phyloP scores from a whole-genome alignment of 2,888 invertebrate species.

The Shargacucullia verbasci region DNA sequence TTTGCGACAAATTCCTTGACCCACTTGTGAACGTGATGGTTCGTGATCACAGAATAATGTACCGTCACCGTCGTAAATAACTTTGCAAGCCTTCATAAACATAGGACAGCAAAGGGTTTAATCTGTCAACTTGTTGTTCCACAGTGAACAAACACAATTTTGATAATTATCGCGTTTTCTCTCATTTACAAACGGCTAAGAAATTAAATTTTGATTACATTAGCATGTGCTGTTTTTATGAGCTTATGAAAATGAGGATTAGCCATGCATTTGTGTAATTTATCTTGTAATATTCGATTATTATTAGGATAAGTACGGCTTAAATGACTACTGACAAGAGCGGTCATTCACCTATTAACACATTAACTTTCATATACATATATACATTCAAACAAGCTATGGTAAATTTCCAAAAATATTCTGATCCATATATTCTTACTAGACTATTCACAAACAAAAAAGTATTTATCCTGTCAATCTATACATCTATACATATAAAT shows the following conservation, averaged over 20 bases:
- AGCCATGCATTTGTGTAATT: slow-evolving; percentile 4
- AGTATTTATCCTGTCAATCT: too few species aligned
- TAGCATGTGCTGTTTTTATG: slow-evolving; percentile 23
- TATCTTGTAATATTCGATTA: too few species aligned
- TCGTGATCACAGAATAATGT: slow-evolving; percentile 52
- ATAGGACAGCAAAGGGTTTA: slow-evolving; percentile 44
- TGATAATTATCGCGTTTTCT: slow-evolving; percentile 44
- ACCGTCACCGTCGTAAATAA: slow-evolving; percentile 57
- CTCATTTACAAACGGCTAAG: slow-evolving; percentile 21
- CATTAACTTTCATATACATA: too few species aligned
- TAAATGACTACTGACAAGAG: too few species aligned
- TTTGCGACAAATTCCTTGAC: slow-evolving; percentile 55
- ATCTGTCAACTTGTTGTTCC: slow-evolving; percentile 52
- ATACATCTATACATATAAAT: too few species aligned
- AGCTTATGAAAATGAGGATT: slow-evolving; percentile 23
- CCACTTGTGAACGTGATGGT: slow-evolving; percentile 45
- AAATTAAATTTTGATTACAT: slow-evolving; percentile 36
- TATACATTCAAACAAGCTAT: too few species aligned
- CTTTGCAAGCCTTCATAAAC: slow-evolving; percentile 58
- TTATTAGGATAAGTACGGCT: too few species aligned
- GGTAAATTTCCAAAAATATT: too few species aligned
- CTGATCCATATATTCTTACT: too few species aligned
- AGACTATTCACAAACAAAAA: too few species aligned
- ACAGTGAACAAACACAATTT: slow-evolving; percentile 52
- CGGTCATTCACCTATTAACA: too few species aligned